These are phyloP conservation scores for Spondyliosoma cantharus DNA, from an alignment of 2,797 vertebrate species.

Conservation along the genomic window DNA sequence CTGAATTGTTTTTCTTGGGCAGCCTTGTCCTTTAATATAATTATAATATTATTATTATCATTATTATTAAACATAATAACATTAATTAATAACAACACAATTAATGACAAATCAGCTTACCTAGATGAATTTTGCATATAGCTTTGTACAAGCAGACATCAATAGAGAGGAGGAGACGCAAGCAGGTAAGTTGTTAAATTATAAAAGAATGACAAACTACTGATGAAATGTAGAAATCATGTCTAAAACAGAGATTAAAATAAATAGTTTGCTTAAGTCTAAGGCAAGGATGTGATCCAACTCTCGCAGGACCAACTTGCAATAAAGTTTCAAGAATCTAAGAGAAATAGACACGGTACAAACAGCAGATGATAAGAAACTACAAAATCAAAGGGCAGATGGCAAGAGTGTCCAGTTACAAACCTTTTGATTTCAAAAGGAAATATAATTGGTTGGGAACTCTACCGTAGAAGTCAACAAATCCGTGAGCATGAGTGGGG, in stretches of 20 bases:
- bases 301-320: background rate
- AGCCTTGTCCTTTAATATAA: no score
- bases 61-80: no score
- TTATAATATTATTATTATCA: no score
- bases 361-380: background rate
- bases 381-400: background rate
- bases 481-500: slow-evolving; percentile 1
- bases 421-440: background rate
- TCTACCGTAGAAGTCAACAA: slow-evolving; percentile 17
- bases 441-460: slow-evolving; percentile 14
- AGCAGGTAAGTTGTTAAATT: background rate
- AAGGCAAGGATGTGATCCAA: background rate
- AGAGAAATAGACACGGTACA: background rate
- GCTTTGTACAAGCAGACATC: background rate
- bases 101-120: background rate
- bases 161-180: background rate
- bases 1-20: no score
- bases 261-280: background rate
- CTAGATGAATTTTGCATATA: background rate
- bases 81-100: no score
- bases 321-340: background rate
- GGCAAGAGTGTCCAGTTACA: slow-evolving; percentile 3
- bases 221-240: background rate
- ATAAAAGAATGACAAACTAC: no score
- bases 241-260: background rate